phyloP scores from a whole-genome alignment of 2,888 invertebrate species.

The Stenoptilia bipunctidactyla region DNA sequence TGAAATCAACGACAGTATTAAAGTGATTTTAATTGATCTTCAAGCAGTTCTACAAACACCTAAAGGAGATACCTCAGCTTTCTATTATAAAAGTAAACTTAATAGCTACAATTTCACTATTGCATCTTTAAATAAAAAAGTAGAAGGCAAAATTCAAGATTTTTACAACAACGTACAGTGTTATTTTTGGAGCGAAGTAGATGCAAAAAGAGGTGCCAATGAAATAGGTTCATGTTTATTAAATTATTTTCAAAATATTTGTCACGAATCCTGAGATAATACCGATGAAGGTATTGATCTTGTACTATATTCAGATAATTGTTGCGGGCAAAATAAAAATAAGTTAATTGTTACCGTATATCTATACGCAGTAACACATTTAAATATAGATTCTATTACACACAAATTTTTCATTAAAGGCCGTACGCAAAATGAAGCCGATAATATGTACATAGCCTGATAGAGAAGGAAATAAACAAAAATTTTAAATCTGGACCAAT shows the following conservation, averaged over 20 bases:
- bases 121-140: conserved; percentile 10
- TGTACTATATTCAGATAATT: conserved; percentile 16
- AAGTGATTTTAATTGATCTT: conserved; percentile 15
- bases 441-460: conserved; percentile 14
- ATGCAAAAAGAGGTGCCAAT: conserved; percentile 17
- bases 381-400: conserved; percentile 13
- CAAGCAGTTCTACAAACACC: conserved; percentile 18
- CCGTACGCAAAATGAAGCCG: conserved; percentile 16
- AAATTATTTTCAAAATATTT: conserved; percentile 9
- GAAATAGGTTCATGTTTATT: conserved; percentile 16
- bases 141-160: conserved; percentile 7
- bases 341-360: conserved; percentile 14
- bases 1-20: conserved; percentile 15
- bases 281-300: conserved; percentile 10
- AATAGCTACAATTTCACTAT: conserved; percentile 15
- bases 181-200: conserved; percentile 19
- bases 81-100: conserved; percentile 18
- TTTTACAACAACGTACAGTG: conserved; percentile 14
- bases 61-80: conserved; percentile 14
- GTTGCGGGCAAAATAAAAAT: conserved; percentile 16
- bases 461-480: conserved; percentile 15
- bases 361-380: conserved; percentile 11
- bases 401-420: conserved; percentile 16
- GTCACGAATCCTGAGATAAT: background rate
- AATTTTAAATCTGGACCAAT: conserved; percentile 15